Percentiles rank a stretch among this genome's conserved stretches.
Conservation (phyloP, 2,113 vertebrate genomes). For the Tychaedon coryphoeus region DNA sequence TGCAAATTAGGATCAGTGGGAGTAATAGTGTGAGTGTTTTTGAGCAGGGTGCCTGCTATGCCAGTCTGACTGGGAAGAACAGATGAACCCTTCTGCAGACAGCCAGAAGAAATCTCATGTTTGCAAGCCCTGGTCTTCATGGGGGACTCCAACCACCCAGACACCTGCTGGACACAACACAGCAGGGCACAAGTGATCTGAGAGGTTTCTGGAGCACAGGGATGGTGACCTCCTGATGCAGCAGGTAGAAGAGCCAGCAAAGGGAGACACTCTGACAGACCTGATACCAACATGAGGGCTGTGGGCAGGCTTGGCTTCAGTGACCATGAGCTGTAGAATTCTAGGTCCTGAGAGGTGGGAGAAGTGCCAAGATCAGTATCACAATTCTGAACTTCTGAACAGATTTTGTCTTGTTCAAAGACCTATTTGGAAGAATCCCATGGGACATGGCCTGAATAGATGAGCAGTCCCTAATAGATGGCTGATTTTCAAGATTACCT, state of each 20-base stretch:
- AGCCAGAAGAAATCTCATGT: background rate
- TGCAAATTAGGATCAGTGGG: background rate
- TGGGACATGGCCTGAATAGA: no score
- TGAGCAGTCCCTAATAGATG: background rate
- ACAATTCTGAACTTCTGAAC: background rate
- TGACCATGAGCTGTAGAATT: background rate
- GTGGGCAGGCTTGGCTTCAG: background rate
- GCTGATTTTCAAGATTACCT: background rate
- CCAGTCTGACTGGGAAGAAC: background rate
- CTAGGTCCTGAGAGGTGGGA: background rate
- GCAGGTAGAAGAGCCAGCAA: background rate
- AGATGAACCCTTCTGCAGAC: background rate
- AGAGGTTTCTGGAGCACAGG: background rate
- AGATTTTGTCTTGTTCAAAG: background rate
- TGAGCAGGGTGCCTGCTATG: background rate
- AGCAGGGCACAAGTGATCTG: background rate
- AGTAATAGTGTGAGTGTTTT: background rate
- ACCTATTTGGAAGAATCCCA: background rate
- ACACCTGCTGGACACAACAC: background rate
- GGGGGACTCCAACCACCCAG: accelerated
- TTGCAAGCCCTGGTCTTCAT: background rate
- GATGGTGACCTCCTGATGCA: background rate
- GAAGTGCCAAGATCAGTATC: background rate
- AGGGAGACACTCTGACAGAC: background rate
- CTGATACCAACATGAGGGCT: accelerated